These are phyloP conservation scores for Neuroterus valhalla DNA, from an alignment of 1,140 invertebrate genomes.

Conservation along the genomic window DNA sequence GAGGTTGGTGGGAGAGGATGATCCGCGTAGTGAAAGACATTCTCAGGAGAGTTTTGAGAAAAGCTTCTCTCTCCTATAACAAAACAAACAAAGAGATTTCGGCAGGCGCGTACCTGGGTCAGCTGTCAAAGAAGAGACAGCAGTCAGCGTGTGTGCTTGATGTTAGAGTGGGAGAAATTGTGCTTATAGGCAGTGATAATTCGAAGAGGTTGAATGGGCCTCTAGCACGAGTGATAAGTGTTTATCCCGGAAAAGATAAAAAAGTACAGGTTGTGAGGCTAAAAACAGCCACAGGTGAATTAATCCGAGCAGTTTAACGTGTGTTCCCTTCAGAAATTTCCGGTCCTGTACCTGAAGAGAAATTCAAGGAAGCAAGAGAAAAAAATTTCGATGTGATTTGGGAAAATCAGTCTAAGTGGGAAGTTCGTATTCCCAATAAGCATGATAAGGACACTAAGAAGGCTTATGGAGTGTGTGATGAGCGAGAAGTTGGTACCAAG, in stretches of 20 bases:
- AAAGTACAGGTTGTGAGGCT: conserved; percentile 48
- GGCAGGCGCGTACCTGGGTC: conserved; percentile 2
- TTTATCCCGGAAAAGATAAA: conserved; percentile 54
- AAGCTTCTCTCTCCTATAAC: not conserved
- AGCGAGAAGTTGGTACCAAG: too few species aligned
- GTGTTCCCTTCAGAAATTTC: conserved; percentile 32
- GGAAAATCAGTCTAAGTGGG: too few species aligned
- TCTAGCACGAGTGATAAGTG: conserved; percentile 49
- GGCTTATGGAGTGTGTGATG: too few species aligned
- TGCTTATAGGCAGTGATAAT: conserved; percentile 51
- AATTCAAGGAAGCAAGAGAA: not conserved
- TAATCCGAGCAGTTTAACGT: conserved; percentile 42
- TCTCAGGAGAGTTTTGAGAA: not conserved
- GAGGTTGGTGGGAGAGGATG: not conserved
- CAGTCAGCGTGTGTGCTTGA: not conserved
- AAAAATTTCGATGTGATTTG: not conserved
- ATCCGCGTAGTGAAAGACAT: not conserved
- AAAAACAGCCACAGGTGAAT: conserved; percentile 43
- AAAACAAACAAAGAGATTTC: not conserved
- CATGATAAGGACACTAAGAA: too few species aligned
- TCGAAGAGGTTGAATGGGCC: conserved; percentile 57
- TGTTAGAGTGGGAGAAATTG: conserved; percentile 42
- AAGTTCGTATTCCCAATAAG: too few species aligned
- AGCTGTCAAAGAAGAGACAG: not conserved
- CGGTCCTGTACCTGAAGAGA: not conserved